These are phyloP conservation scores for Lasioglossum zephyrum DNA, from an alignment of 2,888 invertebrate species.

Conservation along the genomic window DNA sequence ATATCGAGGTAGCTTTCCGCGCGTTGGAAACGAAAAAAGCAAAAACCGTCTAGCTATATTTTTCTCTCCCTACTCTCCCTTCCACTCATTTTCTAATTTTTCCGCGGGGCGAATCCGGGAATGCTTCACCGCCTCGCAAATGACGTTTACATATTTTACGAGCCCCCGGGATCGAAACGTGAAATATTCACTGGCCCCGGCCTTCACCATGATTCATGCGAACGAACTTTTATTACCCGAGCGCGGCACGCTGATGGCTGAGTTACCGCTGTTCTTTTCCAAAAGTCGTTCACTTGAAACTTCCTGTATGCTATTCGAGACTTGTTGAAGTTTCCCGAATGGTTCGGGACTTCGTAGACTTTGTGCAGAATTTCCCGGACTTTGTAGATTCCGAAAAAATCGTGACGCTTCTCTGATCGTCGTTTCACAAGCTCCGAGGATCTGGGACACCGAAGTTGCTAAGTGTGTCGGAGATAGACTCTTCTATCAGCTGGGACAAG, in stretches of 20 bases:
- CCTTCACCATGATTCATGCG: background rate
- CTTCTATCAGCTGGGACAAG: background rate
- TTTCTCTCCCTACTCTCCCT: background rate
- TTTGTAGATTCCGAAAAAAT: background rate
- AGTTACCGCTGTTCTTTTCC: slow-evolving; percentile 2
- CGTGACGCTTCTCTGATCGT: background rate
- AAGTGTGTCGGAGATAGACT: background rate
- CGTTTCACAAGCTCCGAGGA: background rate
- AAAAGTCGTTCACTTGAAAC: slow-evolving; percentile 15
- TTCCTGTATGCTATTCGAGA: background rate
- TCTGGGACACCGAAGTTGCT: background rate
- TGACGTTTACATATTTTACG: slow-evolving; percentile 14
- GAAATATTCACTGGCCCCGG: slow-evolving; percentile 16
- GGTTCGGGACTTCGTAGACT: background rate
- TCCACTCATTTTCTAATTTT: background rate
- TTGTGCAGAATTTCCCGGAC: background rate
- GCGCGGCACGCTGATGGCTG: background rate
- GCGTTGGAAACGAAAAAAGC: slow-evolving; percentile 6
- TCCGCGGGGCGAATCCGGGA: background rate
- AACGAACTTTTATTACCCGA: slow-evolving; percentile 9
- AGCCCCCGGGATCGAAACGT: slow-evolving; percentile 8
- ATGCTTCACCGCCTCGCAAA: slow-evolving; percentile 8
- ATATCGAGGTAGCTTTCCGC: slow-evolving; percentile 7
- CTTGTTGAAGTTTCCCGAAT: background rate
- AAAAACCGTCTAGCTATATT: background rate